phyloP scores from a whole-genome alignment of 2,888 invertebrate species.

The Chrysodeixis includens region DNA sequence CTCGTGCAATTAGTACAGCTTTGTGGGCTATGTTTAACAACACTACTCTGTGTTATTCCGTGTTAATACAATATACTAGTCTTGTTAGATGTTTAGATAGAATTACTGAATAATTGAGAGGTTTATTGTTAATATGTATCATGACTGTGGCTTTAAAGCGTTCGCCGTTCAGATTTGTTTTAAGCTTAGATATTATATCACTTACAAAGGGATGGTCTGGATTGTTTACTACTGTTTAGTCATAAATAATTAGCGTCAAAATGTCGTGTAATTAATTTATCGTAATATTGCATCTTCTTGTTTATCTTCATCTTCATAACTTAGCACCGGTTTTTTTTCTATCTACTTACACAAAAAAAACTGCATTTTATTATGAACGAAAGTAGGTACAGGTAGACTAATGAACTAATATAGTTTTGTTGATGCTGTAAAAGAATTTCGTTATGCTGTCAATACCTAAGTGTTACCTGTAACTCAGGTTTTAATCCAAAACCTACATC shows the following conservation, averaged over 20 bases:
- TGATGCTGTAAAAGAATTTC: too few relatives aligned
- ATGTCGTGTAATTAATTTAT: too few relatives aligned
- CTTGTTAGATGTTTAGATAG: slow-evolving; percentile 4
- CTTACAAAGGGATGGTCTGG: not conserved
- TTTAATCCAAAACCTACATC: too few relatives aligned
- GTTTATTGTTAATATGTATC: not conserved
- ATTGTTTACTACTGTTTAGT: not conserved
- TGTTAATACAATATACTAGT: not conserved
- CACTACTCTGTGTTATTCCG: slow-evolving; percentile 14
- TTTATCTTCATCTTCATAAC: too few relatives aligned
- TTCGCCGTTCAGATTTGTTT: not conserved
- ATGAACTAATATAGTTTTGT: too few relatives aligned
- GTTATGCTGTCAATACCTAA: too few relatives aligned
- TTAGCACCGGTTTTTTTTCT: too few relatives aligned
- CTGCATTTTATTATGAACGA: too few relatives aligned
- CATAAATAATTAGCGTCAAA: not conserved
- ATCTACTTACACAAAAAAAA: too few relatives aligned
- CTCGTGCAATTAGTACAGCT: slow-evolving; percentile 24
- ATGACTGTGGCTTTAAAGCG: not conserved
- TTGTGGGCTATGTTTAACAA: slow-evolving; percentile 19
- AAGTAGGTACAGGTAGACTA: too few relatives aligned
- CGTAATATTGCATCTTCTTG: too few relatives aligned
- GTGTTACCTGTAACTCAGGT: too few relatives aligned
- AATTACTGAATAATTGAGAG: slow-evolving; percentile 4
- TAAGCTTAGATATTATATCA: not conserved